Evolutionary conservation across 2,113 vertebrate genomes (phyloP).

Genomic region (Gasterosteus aculeatus): DNA sequence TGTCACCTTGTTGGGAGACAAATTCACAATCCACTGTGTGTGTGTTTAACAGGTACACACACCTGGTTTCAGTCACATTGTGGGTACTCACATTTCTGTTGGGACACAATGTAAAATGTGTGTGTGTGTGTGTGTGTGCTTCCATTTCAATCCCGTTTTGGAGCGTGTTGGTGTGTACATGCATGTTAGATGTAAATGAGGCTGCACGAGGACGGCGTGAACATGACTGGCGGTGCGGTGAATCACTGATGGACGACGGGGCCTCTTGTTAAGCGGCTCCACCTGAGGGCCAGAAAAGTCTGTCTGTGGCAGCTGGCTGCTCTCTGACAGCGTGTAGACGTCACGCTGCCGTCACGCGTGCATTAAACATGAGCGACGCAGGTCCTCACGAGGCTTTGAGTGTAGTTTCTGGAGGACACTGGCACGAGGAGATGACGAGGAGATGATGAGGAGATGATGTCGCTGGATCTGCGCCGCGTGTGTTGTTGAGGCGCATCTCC

Average conservation of each 20-base stretch:
- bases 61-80: not conserved
- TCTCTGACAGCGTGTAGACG: constrained; percentile 51
- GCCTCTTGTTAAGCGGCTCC: constrained; percentile 59
- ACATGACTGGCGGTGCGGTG: constrained; percentile 51
- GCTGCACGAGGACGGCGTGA: constrained; percentile 56
- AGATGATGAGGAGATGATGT: not conserved
- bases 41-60: not conserved
- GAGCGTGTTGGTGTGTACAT: not conserved
- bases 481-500: constrained; percentile 65
- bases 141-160: not conserved
- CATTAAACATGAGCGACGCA: constrained; percentile 41
- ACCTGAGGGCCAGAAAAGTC: constrained; percentile 60
- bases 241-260: constrained; percentile 73
- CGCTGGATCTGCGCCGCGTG: constrained; percentile 18
- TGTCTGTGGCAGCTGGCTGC: constrained; percentile 38
- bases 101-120: not conserved
- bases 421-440: constrained; percentile 8
- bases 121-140: not conserved
- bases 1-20: not conserved
- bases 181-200: constrained; percentile 41
- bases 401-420: not conserved
- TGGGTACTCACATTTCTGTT: not conserved
- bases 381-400: constrained; percentile 23
- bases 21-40: not conserved
- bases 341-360: constrained; percentile 24